Base-by-base conservation (phyloP, 2,113 vertebrate genomes). In the Polypterus senegalus region DNA sequence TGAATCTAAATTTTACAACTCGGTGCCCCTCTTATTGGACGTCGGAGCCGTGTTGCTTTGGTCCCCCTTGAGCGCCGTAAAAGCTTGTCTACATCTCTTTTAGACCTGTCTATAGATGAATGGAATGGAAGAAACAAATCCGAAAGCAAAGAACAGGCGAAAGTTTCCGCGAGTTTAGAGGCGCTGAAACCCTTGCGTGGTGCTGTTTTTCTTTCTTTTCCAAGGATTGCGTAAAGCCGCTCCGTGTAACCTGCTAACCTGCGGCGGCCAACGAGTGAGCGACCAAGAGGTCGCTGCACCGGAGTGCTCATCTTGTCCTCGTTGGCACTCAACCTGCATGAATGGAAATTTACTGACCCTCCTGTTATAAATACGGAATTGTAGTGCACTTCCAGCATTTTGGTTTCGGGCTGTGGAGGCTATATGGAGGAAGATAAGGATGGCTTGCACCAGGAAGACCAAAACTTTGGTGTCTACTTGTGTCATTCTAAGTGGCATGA, bases 381-480 rank as follows among this genome's bases (percentile, higher is more conserved):
- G 61, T 63, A 69, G 70, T 71, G 78, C 73, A 45, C 77, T 69
- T 59, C 67, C 75, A 60, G 27, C 27, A 76, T 73, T 79, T 54
- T 75, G 73, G 67, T 60, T 73, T 45, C 76, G 79, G 73, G 79
- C 67, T 54, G 63, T 66, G 79, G 71, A 75, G 76, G 75, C 86
- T 89, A 79, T 80, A 92, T 92, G 94, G 90, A 96, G 93, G 83
- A 83, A 88, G 84, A 81, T 84, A 82, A 93, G 89, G 68, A 98
- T 98, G 95, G 91, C 90, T 85, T 97, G 93, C 85, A 93, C 90
- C 81, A 95, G 95, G 86, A 97, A 93, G 88, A 94, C 92, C 84
- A 97, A 97, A 94, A 94, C 95, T 91, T 92, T 98, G 81, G 93
- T 98, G 84, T 97, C 93, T 80, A 96, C 93, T 77, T 98, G 95